A percentile compares a stretch with the other conserved stretches of the same genome.
Evolutionary conservation across 2,888 invertebrate genomes (phyloP).

Genomic region (Dicranocentrus wangi): DNA sequence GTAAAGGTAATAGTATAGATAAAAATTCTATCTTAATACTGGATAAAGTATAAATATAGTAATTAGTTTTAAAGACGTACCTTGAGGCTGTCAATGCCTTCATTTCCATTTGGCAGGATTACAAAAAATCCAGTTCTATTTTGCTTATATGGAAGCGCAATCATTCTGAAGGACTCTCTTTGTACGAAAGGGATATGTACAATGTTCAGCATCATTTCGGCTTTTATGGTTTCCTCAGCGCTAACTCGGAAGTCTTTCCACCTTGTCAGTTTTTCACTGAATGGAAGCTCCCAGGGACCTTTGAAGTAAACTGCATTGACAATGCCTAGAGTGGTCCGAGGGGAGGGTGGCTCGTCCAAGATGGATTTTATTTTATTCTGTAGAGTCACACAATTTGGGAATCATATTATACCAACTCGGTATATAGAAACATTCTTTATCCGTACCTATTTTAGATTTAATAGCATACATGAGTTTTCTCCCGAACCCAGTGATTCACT

Average conservation of each 20-base stretch:
- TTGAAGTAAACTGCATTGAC: constrained; percentile 82
- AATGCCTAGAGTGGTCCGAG: constrained; percentile 79
- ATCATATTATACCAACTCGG: too few relatives aligned
- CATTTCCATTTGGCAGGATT: constrained; percentile 78
- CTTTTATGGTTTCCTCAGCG: constrained; percentile 74
- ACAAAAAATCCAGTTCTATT: constrained; percentile 80
- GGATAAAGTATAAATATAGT: background rate
- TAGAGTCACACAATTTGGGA: background rate
- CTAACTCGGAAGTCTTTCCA: constrained; percentile 78
- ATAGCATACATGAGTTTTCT: constrained; percentile 72
- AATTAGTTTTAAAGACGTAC: constrained; percentile 20
- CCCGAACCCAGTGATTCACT: constrained; percentile 70
- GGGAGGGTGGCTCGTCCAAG: constrained; percentile 77
- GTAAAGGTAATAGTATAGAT: background rate
- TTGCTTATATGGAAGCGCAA: constrained; percentile 84
- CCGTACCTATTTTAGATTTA: too few relatives aligned
- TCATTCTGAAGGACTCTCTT: constrained; percentile 79
- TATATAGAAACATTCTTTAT: too few relatives aligned
- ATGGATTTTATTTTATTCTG: constrained; percentile 80
- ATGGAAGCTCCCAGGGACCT: constrained; percentile 82
- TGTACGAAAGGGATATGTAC: constrained; percentile 79
- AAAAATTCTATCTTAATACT: background rate
- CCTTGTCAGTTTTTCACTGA: constrained; percentile 77
- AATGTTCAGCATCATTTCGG: constrained; percentile 82
- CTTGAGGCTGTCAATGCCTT: constrained; percentile 75